Conservation (phyloP, 2,797 vertebrate species). For the Hirundo rustica region DNA sequence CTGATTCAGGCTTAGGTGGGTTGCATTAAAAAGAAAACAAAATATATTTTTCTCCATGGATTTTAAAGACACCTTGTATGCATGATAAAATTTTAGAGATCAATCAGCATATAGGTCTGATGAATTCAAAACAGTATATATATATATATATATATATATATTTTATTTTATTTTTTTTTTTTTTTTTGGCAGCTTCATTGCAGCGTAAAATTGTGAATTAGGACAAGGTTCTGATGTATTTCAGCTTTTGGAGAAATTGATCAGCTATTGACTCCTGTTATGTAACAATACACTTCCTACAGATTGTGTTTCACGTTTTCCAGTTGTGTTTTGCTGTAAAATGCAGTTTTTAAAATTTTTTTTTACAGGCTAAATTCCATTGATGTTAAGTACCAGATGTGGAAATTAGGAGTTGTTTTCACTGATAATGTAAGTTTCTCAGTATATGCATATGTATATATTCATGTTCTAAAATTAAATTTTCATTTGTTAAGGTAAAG, state of each 20-base stretch:
- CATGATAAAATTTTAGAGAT: not conserved
- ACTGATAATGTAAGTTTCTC: constrained; percentile 90
- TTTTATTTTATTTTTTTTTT: not conserved
- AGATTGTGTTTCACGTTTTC: not conserved
- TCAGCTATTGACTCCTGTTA: not conserved
- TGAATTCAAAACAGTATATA: not conserved
- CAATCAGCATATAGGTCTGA: not conserved
- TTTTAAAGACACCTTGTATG: not conserved
- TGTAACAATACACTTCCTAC: not conserved
- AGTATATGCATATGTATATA: not conserved
- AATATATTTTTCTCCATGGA: not conserved
- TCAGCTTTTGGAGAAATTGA: not conserved
- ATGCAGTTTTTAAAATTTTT: not conserved
- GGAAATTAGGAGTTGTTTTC: constrained; percentile 97
- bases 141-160: too few relatives aligned
- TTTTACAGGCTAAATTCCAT: constrained; percentile 88
- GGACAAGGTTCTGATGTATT: not conserved
- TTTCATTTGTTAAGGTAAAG: not conserved
- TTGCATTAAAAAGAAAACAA: not conserved
- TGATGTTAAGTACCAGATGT: constrained; percentile 97
- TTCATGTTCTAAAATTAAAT: not conserved
- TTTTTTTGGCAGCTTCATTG: not conserved
- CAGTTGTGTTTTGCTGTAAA: not conserved
- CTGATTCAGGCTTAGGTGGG: not conserved
- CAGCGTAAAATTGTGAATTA: not conserved